Base-by-base conservation (phyloP, 23 tunicate species). In the Aplidium turbinatum region DNA sequence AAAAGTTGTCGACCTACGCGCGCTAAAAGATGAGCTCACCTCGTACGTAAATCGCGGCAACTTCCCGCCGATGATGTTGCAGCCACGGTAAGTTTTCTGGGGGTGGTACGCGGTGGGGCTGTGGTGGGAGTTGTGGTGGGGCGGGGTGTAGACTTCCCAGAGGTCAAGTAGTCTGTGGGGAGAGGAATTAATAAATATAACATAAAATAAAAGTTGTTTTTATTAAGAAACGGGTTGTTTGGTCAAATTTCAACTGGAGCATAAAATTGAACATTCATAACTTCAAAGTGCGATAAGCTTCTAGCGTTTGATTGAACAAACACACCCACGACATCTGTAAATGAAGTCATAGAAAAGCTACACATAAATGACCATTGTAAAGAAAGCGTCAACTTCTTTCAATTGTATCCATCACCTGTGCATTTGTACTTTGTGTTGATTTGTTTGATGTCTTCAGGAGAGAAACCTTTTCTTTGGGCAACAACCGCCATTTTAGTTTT, bases 401-500 rank as follows among this genome's bases (percentile, higher is more conserved):
- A n/a, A n/a, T n/a, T n/a, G n/a, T 5, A 63, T 25, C 13, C 27
- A 51, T 26, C 13, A 76, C 81, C 58, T 60, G 71, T 1, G 32
- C 73, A 77, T 46, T 64, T 27, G 33, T 83, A 83, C 25, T 64
- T 65, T 13, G 7, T 1, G 52, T 83, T 83, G 13, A 83, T 61
- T 65, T 83, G 83, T 36, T 23, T 21, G 13, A 83, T 7, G 65
- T 83, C 89, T 2, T 65, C 27, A 23, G 7, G 18, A 9, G 89
- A 75, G 31, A 83, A 75, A 34, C 54, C 76, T 2, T 60, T 30
- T 54, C 89, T 58, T 30, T 83, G 72, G 20, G 79, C 57, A 24
- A 23, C 38, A 1, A 75, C 69, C 31, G 76, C 57, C 28, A 34
- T 28, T 13, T 76, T 70, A 0, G 76, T 35, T 36, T 26, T 29